Evolutionary conservation across 1,140 invertebrate species (phyloP), one percentile per base, ranked within the genome.

Genomic region (Zaprionus vittiger): DNA sequence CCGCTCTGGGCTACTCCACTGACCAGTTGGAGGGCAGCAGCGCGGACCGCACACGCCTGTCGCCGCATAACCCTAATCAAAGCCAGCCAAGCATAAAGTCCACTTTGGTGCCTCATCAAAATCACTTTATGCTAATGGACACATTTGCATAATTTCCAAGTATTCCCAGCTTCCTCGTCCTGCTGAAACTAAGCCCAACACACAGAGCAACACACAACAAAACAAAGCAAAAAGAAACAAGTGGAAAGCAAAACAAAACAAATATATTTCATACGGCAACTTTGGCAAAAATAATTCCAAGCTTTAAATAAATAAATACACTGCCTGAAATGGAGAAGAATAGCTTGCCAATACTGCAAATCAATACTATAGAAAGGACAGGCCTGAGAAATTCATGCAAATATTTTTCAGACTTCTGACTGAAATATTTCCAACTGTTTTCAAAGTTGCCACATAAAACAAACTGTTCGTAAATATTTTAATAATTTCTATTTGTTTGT

Each of bases 51-150:
- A 49, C 22, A 55, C 9, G 60, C 41, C 61, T 69, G 72, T 69
- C 72, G 72, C 61, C 61, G 61, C 70, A 87, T 89, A 87, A 87
- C 83, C 83, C 83, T 89, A 87, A 87, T 87, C 83, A 87, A 84
- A 87, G 68, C 54, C 82, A 81, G 84, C 84, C 84, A 84, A 83
- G 67, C 83, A 89, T 87, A 89, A 87, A 87, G 83, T 87, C 83
- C 84, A 87, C 83, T 87, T 83, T 87, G 80, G 81, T 89, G 83
- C 78, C 83, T 87, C 83, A 87, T 87, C 83, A 87, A 87, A 89
- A 87, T 87, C 83, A 87, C 85, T 87, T 87, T 87, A 87, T 87
- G 83, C 83, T 87, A 87, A 87, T 87, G 79, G 77, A 69, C 55
- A 75, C 84, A 87, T 87, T 87, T 84, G 85, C 84, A 87, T 87